A percentile compares a stretch with the other conserved stretches of the same genome.
These are phyloP conservation scores for Phataginus tetradactyla DNA, from an alignment of 2,797 vertebrate genomes.

Conservation along the genomic window DNA sequence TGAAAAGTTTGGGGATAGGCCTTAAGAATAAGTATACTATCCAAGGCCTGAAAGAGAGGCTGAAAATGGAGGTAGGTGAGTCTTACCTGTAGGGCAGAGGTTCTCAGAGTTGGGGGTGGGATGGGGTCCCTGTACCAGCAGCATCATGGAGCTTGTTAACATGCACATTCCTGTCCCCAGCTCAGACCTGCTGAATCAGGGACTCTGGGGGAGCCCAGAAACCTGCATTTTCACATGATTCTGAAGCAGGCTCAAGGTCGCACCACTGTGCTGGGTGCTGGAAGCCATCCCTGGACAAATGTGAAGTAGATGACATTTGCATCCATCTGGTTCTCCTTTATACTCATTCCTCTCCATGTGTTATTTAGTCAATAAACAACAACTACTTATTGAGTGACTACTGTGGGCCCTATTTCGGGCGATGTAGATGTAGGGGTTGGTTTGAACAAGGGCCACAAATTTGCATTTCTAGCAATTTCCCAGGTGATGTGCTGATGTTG, in stretches of 20 bases:
- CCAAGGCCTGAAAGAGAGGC: background rate
- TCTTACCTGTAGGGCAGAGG: background rate
- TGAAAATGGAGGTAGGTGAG: background rate
- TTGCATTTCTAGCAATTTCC: background rate
- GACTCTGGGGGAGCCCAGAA: background rate
- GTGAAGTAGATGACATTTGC: background rate
- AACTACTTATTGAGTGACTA: background rate
- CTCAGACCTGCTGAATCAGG: background rate
- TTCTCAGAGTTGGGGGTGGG: background rate
- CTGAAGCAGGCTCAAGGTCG: background rate
- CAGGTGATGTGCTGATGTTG: background rate
- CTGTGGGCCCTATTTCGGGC: background rate
- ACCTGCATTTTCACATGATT: background rate
- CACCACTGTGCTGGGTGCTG: background rate
- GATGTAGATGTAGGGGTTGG: background rate
- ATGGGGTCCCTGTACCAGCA: background rate
- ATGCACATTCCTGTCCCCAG: background rate
- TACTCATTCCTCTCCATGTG: background rate
- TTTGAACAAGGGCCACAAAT: background rate
- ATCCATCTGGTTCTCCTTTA: background rate
- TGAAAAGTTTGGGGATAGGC: conserved; percentile 1
- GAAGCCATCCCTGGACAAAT: background rate
- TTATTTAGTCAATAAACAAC: background rate
- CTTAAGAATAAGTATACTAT: background rate
- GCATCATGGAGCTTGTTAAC: background rate